These are phyloP conservation scores for Maniola jurtina DNA, from an alignment of 1,140 invertebrate genomes.

Conservation along the genomic window DNA sequence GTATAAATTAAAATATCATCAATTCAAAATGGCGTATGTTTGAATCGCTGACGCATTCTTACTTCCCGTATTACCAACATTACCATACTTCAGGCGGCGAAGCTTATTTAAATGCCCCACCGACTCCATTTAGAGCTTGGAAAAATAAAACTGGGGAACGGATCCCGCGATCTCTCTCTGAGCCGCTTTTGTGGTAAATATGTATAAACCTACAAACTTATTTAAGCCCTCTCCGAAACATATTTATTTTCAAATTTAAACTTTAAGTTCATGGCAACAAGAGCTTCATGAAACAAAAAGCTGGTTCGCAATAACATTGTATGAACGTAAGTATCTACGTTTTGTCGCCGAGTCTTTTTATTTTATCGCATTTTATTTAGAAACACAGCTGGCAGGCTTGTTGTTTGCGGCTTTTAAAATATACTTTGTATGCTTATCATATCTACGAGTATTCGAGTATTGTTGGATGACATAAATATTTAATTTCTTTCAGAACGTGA, in stretches of 20 bases:
- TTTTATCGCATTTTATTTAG: constrained; percentile 75
- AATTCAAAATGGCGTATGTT: constrained; percentile 67
- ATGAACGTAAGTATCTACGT: constrained; percentile 69
- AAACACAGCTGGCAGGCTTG: constrained; percentile 70
- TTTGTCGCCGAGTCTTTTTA: constrained; percentile 75
- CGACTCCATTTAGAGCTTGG: constrained; percentile 79
- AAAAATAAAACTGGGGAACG: constrained; percentile 76
- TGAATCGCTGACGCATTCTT: constrained; percentile 50
- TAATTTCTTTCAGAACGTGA: not conserved
- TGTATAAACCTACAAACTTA: constrained; percentile 70
- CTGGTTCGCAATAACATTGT: constrained; percentile 39
- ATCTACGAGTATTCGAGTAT: constrained; percentile 10
- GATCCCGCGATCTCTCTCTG: constrained; percentile 73
- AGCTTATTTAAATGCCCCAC: constrained; percentile 79
- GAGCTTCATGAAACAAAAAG: constrained; percentile 6
- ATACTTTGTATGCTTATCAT: constrained; percentile 49
- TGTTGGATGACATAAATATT: constrained; percentile 6
- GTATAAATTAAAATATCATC: constrained; percentile 21
- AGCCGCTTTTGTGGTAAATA: constrained; percentile 79
- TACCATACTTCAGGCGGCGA: constrained; percentile 76
- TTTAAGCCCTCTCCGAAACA: constrained; percentile 19
- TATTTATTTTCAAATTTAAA: constrained; percentile 38
- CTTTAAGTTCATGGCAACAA: constrained; percentile 38
- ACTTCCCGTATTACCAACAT: constrained; percentile 72
- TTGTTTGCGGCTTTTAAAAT: constrained; percentile 63